Evolutionary conservation across 2,113 vertebrate species (phyloP).

Genomic region (Platycercus adscitus): DNA sequence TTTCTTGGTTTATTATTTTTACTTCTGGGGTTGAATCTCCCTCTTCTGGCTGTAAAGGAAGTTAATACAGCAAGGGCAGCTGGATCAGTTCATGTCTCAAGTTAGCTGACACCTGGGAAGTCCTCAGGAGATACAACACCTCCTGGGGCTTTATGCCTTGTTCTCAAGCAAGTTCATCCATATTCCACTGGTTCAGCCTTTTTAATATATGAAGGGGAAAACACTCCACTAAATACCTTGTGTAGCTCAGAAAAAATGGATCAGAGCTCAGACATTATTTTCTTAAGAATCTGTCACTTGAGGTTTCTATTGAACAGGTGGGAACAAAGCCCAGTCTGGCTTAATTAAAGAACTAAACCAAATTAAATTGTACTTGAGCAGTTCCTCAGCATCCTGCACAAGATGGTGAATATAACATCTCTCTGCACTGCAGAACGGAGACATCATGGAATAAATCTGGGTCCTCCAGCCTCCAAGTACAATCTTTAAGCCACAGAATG

Average conservation of each 20-base stretch:
- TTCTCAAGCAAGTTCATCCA: not conserved
- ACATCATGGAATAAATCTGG: not conserved
- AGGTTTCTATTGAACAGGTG: not conserved
- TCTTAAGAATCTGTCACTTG: not conserved
- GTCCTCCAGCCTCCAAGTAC: not conserved
- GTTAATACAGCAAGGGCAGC: not conserved
- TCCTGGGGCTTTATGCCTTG: not conserved
- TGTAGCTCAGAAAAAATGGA: not conserved
- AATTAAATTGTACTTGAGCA: not conserved
- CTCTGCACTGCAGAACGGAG: not conserved
- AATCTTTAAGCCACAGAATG: not conserved
- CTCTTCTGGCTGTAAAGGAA: not conserved
- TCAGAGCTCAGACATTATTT: not conserved
- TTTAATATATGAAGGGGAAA: not conserved
- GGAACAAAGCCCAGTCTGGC: constrained; percentile 1
- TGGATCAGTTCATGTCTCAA: not conserved
- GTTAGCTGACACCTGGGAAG: not conserved
- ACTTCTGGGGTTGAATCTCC: not conserved
- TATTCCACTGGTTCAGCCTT: not conserved
- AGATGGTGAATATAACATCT: not conserved
- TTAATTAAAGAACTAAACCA: constrained; percentile 18
- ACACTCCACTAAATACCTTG: not conserved
- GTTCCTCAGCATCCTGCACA: not conserved
- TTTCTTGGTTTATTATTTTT: not conserved
- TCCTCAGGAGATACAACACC: not conserved